Evolutionary conservation across 1,140 invertebrate genomes (phyloP), one percentile per base, ranked within the genome.

Genomic region (Bombus fervidus): DNA sequence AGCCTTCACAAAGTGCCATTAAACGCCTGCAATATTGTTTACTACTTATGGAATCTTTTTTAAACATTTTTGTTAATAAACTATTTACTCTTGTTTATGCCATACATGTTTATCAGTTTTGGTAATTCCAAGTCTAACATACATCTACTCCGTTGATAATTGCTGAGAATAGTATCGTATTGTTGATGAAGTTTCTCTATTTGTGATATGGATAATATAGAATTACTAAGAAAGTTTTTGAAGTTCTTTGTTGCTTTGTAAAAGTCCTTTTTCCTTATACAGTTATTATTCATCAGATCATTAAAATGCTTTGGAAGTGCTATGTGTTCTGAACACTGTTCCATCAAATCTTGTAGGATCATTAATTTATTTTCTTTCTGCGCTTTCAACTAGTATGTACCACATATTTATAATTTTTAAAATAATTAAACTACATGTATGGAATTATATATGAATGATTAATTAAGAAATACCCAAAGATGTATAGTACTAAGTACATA

Each of bases 171-270:
- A 10, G n/a, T 43, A 39, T 91, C 85, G 18, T 90, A 91, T 72
- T 92, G 91, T 6, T 84, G 39, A 59, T 89, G 88, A 22, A 92
- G 73, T 62, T 92, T 91, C 22, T 91, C 79, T 64, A 93, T 83
- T 81, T 91, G 90, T 12, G 85, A 80, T 3, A 88, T 25, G 34
- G 87, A 87, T 37, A 91, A 72, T 66, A 72, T 90, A 2, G 83
- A 84, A 39, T 85, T 86, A 34, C 84, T 68, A 12, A 92, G 84
- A 47, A 91, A 86, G 34, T 87, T 85, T 72, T 88, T 89, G 59
- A 91, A 93, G 72, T 92, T 92, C 31, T 77, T 86, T 6, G 89
- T 73, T 15, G 91, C 91, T 12, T 85, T 72, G 6, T 66, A 71
- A 37, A 92, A 89, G 59, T 92, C 89, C 53, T 88, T 87, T 66